These are phyloP conservation scores for Eulithis prunata DNA, from an alignment of 2,888 invertebrate species.

Conservation along the genomic window DNA sequence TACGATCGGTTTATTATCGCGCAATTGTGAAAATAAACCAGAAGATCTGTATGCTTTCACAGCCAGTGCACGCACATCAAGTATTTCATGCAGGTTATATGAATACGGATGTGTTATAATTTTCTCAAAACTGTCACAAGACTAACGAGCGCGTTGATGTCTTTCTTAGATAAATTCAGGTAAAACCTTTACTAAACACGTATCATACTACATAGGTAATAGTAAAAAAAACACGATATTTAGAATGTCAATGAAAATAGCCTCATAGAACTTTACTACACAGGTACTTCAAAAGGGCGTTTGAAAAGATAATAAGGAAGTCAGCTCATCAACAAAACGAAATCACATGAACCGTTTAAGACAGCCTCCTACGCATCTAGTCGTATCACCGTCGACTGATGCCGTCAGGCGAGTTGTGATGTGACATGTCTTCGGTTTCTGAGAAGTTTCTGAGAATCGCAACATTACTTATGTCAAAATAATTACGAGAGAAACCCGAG, in stretches of 20 bases:
- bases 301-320: constrained; percentile 11
- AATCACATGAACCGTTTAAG: constrained; percentile 17
- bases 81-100: neutral
- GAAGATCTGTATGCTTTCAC: constrained; percentile 31
- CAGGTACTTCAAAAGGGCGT: neutral
- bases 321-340: constrained; percentile 10
- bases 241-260: constrained; percentile 5
- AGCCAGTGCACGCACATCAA: constrained; percentile 18
- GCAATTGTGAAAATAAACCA: constrained; percentile 41
- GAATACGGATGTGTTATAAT: neutral
- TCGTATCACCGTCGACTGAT: constrained; percentile 18
- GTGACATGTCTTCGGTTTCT: constrained; percentile 17
- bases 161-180: neutral
- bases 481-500: constrained; percentile 3
- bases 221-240: no score
- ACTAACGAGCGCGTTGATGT: constrained; percentile 17
- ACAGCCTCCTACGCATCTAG: constrained; percentile 14
- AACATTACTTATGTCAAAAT: constrained; percentile 13
- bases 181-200: no score
- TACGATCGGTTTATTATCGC: constrained; percentile 28
- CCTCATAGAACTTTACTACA: constrained; percentile 7
- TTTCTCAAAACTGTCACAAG: neutral
- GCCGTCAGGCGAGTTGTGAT: constrained; percentile 10
- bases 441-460: constrained; percentile 14
- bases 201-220: no score